Conservation (phyloP, 2,113 vertebrate genomes). For the Tiliqua scincoides region DNA sequence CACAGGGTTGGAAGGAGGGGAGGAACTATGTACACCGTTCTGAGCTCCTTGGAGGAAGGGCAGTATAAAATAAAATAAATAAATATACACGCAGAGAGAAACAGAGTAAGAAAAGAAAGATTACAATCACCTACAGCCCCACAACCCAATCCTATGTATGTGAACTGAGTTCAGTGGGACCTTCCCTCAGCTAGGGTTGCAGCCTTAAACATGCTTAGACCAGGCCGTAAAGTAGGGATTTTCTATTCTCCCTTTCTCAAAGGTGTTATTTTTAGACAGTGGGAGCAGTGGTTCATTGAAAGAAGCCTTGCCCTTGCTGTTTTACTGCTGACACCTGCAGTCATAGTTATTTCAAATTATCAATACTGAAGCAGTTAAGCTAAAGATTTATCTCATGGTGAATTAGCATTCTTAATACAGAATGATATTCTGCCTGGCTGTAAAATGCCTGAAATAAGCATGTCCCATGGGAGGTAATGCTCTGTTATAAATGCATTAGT, state of each 20-base stretch:
- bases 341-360: conserved; percentile 7
- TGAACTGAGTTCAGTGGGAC: too few relatives aligned
- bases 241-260: too few relatives aligned
- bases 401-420: conserved; percentile 13
- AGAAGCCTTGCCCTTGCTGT: not conserved
- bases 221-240: not conserved
- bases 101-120: too few relatives aligned
- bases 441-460: conserved; percentile 21
- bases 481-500: conserved; percentile 14
- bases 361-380: conserved; percentile 13
- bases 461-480: not conserved
- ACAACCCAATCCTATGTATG: too few relatives aligned
- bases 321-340: not conserved
- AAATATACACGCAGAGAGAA: too few relatives aligned
- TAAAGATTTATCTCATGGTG: conserved; percentile 18
- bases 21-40: too few relatives aligned
- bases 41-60: too few relatives aligned
- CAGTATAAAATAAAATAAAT: too few relatives aligned
- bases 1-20: too few relatives aligned
- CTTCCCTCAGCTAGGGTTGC: too few relatives aligned
- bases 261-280: not conserved
- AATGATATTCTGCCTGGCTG: not conserved
- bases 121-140: too few relatives aligned
- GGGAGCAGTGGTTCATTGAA: not conserved
- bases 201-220: not conserved